These are phyloP conservation scores for Archegozetes longisetosus DNA, from an alignment of 1,140 invertebrate genomes.

Conservation along the genomic window DNA sequence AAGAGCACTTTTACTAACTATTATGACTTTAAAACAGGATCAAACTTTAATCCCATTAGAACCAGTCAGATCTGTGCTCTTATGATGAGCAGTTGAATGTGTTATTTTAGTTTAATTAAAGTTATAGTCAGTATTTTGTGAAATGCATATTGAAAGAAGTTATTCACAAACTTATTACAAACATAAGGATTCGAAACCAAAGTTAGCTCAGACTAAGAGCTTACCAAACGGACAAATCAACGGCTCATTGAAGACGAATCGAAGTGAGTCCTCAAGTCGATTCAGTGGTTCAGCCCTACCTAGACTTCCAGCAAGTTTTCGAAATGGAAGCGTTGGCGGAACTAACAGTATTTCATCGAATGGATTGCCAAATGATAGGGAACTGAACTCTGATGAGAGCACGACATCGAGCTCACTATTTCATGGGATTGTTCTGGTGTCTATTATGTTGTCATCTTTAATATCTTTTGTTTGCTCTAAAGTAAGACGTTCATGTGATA, in stretches of 20 bases:
- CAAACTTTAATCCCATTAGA: neutral
- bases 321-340: too few species aligned
- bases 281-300: neutral
- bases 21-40: neutral
- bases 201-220: neutral
- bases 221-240: neutral
- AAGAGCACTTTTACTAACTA: neutral
- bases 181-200: neutral
- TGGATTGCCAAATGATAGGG: neutral
- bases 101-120: too few species aligned
- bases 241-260: neutral
- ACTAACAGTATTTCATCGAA: neutral
- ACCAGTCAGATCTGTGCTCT: neutral
- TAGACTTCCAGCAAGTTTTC: neutral
- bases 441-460: constrained; percentile 14
- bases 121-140: too few species aligned
- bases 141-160: neutral
- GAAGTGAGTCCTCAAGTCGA: neutral
- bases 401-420: constrained; percentile 8
- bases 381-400: constrained; percentile 3
- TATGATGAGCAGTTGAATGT: too few species aligned
- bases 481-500: constrained; percentile 10
- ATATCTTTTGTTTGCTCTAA: constrained; percentile 15
- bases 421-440: constrained; percentile 13
- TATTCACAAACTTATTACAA: neutral